Evolutionary conservation across 1,140 invertebrate species (phyloP), one percentile per base, ranked within the genome.

Genomic region (Panagrolaimus sp.): DNA sequence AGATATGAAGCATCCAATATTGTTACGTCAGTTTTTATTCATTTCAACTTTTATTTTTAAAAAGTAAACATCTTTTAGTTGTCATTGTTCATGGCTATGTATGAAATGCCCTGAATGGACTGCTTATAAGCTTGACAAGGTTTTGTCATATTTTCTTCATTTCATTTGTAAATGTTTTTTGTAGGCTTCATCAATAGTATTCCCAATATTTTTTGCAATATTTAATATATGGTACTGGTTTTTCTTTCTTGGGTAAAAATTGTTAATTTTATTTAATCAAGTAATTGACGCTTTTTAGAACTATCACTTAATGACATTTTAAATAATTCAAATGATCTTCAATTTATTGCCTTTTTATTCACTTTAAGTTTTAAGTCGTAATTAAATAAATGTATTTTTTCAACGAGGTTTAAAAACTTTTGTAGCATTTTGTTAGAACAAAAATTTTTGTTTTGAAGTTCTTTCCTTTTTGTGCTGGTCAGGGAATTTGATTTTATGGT

Each of bases 201-300:
- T 81, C 64, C 79, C 79, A 13, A 53, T 72, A 11, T 72, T 65
- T 57, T 81, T 81, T 53, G 38, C 79, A 9, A 51, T 78, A 11
- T 81, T 81, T 79, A 81, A 81, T 66, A 70, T 81, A 42, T 81
- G 78, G 78, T 81, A 81, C 67, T 81, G 79, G 79, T 78, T 81
- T 71, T 68, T 81, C 16, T 81, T 81, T 47, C 74, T 81, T 43
- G 79, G 79, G 78, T 81, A 67, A 66, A 38, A 38, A 38, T 38
- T 38, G 31, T 38, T 38, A 38, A 4, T 7, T 4, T 38, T 38
- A 38, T 4, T 4, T 4, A 4, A 4, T 38, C 31, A 38, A 38
- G 7, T 38, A n/a, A n/a, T n/a, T n/a, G n/a, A n/a, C n/a, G n/a
- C n/a, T 38, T 38, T 38, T 38, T 38, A 38, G 31, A 2, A 38